Evolutionary conservation across 2,888 invertebrate species (phyloP).

Genomic region (Lasioglossum lativentre): DNA sequence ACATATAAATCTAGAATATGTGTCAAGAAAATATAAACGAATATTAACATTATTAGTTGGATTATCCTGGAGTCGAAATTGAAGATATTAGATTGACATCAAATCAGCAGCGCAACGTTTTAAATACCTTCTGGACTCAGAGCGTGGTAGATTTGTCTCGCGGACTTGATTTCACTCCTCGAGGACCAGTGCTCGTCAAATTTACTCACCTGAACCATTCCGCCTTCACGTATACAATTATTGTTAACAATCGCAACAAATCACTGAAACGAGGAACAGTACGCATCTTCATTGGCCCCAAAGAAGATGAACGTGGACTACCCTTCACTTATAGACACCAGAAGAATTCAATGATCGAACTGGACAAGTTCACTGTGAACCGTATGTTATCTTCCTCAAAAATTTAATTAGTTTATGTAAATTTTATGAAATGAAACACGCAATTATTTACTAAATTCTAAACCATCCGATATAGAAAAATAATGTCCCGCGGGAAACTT

Average conservation of each 20-base stretch:
- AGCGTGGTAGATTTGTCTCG: slow-evolving; percentile 91
- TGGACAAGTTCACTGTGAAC: slow-evolving; percentile 89
- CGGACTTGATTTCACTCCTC: slow-evolving; percentile 93
- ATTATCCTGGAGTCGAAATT: slow-evolving; percentile 88
- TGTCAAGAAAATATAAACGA: background rate
- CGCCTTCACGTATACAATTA: slow-evolving; percentile 89
- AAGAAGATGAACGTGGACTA: slow-evolving; percentile 88
- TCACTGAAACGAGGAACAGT: slow-evolving; percentile 87
- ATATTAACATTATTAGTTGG: slow-evolving; percentile 84
- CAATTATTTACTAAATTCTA: too few relatives aligned
- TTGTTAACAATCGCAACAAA: slow-evolving; percentile 87
- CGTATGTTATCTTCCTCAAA: slow-evolving; percentile 85
- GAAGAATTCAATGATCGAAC: slow-evolving; percentile 88
- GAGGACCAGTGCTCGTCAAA: slow-evolving; percentile 90
- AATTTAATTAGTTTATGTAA: background rate
- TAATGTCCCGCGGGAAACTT: too few relatives aligned
- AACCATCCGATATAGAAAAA: too few relatives aligned
- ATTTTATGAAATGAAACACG: background rate
- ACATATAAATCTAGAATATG: background rate
- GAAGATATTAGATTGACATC: slow-evolving; percentile 86
- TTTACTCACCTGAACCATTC: slow-evolving; percentile 93
- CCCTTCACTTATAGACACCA: slow-evolving; percentile 88
- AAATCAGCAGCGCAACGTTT: slow-evolving; percentile 85
- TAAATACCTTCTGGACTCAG: slow-evolving; percentile 92
- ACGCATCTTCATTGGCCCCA: slow-evolving; percentile 90